Evolutionary conservation across 2,113 vertebrate genomes (phyloP).

Genomic region (Chlamydotis undulata): DNA sequence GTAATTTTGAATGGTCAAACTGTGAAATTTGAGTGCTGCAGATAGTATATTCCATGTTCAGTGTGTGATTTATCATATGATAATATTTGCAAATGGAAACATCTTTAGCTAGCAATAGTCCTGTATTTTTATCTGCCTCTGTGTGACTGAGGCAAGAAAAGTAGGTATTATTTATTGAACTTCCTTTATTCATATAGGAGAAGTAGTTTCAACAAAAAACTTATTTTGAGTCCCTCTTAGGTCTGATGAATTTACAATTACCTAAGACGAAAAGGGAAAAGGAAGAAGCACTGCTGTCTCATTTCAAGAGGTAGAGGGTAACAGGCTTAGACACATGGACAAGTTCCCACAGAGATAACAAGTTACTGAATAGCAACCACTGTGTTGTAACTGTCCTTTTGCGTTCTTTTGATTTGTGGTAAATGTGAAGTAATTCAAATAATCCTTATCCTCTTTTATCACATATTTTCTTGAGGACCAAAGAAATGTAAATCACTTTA

Average conservation of each 20-base stretch:
- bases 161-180: not conserved
- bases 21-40: not conserved
- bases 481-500: constrained; percentile 48
- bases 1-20: not conserved
- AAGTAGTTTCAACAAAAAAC: not conserved
- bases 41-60: not conserved
- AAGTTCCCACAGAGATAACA: constrained; percentile 18
- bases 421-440: constrained; percentile 43
- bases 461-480: constrained; percentile 20
- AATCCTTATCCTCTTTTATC: constrained; percentile 26
- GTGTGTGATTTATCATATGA: not conserved
- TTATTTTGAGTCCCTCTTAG: not conserved
- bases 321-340: not conserved
- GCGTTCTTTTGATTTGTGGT: not conserved
- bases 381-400: not conserved
- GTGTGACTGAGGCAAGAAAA: not conserved
- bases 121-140: not conserved
- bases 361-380: not conserved
- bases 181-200: not conserved
- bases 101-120: not conserved
- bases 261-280: not conserved
- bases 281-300: not conserved
- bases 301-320: not conserved
- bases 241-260: not conserved
- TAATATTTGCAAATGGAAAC: not conserved